Base-by-base conservation (phyloP, 1,140 invertebrate species). In the Zophobas morio region DNA sequence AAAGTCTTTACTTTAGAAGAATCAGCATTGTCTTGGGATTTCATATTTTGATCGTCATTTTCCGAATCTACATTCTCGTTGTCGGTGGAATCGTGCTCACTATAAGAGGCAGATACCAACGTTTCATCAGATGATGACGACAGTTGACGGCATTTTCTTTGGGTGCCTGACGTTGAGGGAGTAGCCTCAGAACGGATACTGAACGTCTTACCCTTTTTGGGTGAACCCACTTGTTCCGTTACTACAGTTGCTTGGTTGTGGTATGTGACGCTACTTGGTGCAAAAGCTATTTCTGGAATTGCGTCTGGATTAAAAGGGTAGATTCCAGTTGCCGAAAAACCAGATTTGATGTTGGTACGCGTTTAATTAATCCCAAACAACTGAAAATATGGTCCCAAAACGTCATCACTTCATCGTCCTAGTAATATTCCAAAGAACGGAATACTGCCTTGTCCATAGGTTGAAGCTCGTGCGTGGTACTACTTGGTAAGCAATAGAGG, bases 381-480 rank as follows among this genome's bases (percentile, higher is more conserved):
- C 74, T 47, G 82, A 76, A 78, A 86, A 79, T 54, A 77, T 74
- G 87, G 85, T 35, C 35, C 3, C 54, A 57, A 57, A 57, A 35
- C 54, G 54, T 57, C 53, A 74, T n/a, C 6, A 74, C 36, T 79
- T 85, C 81, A 75, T 83, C 54, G 80, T 87, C 84, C 85, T 84
- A 84, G 66, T 83, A 81, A 46, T 81, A 74, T 77, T 86, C 83
- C 49, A 84, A 86, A 1, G 82, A 81, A 75, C 75, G 47, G 76
- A 81, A 82, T 1, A 85, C 81, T n/a, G 80, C 70, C 78, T 86
- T 87, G 73, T 87, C 82, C 33, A 87, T 70, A 1, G 84, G 86
- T 76, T 87, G 86, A 4, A 87, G 76, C 80, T 87, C 84, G 73
- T 86, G 85, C 1, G 84, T 87, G 0, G 84, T 87, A 53, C 86